Conservation (phyloP, 2,888 invertebrate species). For the Drosophila paramelanica region DNA sequence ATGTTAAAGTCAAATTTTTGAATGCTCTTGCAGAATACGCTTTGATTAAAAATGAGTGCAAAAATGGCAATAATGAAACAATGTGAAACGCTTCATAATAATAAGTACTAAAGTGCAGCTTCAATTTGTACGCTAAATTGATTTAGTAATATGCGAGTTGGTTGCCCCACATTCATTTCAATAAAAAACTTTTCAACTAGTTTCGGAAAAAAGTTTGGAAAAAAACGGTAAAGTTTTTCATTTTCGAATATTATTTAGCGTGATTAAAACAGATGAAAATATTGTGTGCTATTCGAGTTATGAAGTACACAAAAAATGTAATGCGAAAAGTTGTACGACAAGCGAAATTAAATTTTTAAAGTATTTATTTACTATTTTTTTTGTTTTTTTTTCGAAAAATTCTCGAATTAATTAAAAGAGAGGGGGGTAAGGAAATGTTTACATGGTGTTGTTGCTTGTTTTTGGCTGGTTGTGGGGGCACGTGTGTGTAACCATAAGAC, state of each 20-base stretch:
- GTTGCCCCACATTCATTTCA: slow-evolving; percentile 12
- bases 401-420: slow-evolving; percentile 29
- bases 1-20: slow-evolving; percentile 1
- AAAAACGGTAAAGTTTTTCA: slow-evolving; percentile 42
- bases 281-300: slow-evolving; percentile 42
- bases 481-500: slow-evolving; percentile 85
- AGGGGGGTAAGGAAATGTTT: slow-evolving; percentile 27
- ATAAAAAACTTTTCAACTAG: slow-evolving; percentile 38
- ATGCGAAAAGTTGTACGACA: slow-evolving; percentile 39
- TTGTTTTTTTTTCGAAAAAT: slow-evolving; percentile 25
- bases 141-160: background rate
- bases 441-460: slow-evolving; percentile 33
- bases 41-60: slow-evolving; percentile 8
- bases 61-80: slow-evolving; percentile 2
- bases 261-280: slow-evolving; percentile 53
- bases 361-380: slow-evolving; percentile 5
- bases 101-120: slow-evolving; percentile 2
- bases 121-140: slow-evolving; percentile 8
- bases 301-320: slow-evolving; percentile 38
- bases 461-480: slow-evolving; percentile 51
- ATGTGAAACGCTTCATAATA: slow-evolving; percentile 1
- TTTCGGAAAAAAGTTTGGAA: slow-evolving; percentile 47
- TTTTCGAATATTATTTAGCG: slow-evolving; percentile 36
- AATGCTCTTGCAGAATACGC: background rate
- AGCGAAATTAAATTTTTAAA: slow-evolving; percentile 46